These are phyloP conservation scores for Cossypha heuglini DNA, from an alignment of 2,797 vertebrate genomes.

Conservation along the genomic window DNA sequence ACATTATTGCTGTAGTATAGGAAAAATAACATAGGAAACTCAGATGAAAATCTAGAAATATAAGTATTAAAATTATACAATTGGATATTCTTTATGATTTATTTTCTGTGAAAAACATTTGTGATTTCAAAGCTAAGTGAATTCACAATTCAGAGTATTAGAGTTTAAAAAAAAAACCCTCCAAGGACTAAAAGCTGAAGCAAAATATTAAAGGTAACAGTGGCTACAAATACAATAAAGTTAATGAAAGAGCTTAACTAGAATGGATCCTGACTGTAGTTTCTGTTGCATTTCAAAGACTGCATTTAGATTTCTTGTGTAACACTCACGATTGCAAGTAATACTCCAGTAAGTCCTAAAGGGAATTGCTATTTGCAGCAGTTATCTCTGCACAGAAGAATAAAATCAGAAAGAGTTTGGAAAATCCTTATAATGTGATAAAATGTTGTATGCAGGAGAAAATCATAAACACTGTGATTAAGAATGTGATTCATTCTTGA, in stretches of 20 bases:
- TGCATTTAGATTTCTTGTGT: neutral
- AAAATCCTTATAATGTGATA: neutral
- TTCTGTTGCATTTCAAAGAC: neutral
- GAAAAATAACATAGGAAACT: neutral
- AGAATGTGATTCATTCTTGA: neutral
- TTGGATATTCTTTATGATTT: neutral
- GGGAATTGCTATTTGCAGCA: neutral
- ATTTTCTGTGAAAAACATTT: neutral
- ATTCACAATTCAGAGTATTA: neutral
- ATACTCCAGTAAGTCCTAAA: neutral
- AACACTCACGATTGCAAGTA: neutral
- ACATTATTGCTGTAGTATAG: neutral
- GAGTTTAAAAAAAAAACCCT: neutral
- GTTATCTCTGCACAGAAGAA: neutral
- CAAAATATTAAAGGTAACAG: neutral
- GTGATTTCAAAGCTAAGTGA: neutral
- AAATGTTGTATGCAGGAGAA: neutral
- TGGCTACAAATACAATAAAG: neutral
- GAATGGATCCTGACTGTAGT: neutral
- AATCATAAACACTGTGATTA: constrained; percentile 12
- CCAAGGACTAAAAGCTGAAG: neutral
- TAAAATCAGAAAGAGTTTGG: neutral
- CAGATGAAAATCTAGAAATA: neutral
- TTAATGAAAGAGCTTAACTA: neutral
- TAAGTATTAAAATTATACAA: neutral